Evolutionary conservation across 2,797 vertebrate genomes (phyloP).

Genomic region (Microctenopoma steveboyesi): DNA sequence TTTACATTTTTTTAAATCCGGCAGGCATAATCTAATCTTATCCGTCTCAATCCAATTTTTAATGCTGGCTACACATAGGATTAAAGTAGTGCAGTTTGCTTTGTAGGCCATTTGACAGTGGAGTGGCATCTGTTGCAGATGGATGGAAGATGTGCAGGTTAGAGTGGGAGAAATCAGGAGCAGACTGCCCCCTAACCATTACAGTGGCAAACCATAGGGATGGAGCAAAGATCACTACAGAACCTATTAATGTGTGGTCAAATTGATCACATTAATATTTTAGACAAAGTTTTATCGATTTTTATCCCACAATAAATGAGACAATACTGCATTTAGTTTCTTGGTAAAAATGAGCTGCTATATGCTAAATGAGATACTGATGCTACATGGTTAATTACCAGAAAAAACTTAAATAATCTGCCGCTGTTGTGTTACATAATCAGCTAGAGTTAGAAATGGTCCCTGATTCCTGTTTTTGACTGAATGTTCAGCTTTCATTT

Average conservation of each 20-base stretch:
- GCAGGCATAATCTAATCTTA: slow-evolving; percentile 97
- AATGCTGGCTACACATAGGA: slow-evolving; percentile 97
- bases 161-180: slow-evolving; percentile 43
- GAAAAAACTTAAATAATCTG: not conserved
- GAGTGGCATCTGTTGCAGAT: slow-evolving; percentile 86
- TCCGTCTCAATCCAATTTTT: slow-evolving; percentile 98
- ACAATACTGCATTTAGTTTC: not conserved
- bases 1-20: slow-evolving; percentile 93
- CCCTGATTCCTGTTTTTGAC: not conserved
- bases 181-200: slow-evolving; percentile 35
- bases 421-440: not conserved
- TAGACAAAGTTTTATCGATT: too few species aligned
- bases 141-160: slow-evolving; percentile 64
- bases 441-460: too few species aligned
- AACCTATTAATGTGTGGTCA: not conserved
- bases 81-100: slow-evolving; percentile 90
- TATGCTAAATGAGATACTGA: not conserved
- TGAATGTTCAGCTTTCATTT: not conserved
- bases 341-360: not conserved
- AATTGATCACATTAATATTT: not conserved
- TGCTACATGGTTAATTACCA: not conserved
- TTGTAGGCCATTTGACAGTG: slow-evolving; percentile 89
- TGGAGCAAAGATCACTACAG: not conserved
- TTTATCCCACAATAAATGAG: not conserved
- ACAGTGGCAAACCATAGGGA: not conserved